Percentiles rank a stretch among this genome's conserved stretches.
These are phyloP conservation scores for Tetranychus urticae DNA, from an alignment of 1,140 invertebrate genomes.

Conservation along the genomic window DNA sequence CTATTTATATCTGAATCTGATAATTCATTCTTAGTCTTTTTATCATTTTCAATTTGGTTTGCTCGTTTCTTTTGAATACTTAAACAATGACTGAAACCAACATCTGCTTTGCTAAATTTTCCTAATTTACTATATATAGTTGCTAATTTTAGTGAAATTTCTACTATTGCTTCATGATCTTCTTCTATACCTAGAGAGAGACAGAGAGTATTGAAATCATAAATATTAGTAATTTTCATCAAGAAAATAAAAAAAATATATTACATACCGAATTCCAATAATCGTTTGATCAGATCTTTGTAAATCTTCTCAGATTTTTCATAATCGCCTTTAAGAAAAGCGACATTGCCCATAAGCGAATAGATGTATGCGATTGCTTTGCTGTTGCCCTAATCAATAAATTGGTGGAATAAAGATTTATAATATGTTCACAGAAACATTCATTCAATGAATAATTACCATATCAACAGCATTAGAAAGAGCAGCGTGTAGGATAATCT, in stretches of 20 bases:
- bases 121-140: constrained; percentile 29
- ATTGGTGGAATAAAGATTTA: neutral
- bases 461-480: constrained; percentile 54
- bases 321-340: constrained; percentile 43
- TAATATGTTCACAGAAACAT: neutral
- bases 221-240: neutral
- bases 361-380: constrained; percentile 60
- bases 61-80: constrained; percentile 33
- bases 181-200: constrained; percentile 15
- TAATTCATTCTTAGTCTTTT: constrained; percentile 22
- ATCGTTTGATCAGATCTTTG: constrained; percentile 44
- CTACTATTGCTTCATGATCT: constrained; percentile 47
- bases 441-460: constrained; percentile 16
- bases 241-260: neutral
- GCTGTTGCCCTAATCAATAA: constrained; percentile 23
- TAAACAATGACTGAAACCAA: constrained; percentile 50
- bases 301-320: constrained; percentile 62
- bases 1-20: neutral
- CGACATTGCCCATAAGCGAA: constrained; percentile 71
- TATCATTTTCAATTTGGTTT: constrained; percentile 15
- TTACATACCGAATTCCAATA: constrained; percentile 36
- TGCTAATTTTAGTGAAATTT: constrained; percentile 38
- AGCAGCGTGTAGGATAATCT: constrained; percentile 56
- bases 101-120: constrained; percentile 37
- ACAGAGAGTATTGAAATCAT: neutral